These are phyloP conservation scores for Aplochiton taeniatus DNA, from an alignment of 2,797 vertebrate genomes.

Conservation along the genomic window DNA sequence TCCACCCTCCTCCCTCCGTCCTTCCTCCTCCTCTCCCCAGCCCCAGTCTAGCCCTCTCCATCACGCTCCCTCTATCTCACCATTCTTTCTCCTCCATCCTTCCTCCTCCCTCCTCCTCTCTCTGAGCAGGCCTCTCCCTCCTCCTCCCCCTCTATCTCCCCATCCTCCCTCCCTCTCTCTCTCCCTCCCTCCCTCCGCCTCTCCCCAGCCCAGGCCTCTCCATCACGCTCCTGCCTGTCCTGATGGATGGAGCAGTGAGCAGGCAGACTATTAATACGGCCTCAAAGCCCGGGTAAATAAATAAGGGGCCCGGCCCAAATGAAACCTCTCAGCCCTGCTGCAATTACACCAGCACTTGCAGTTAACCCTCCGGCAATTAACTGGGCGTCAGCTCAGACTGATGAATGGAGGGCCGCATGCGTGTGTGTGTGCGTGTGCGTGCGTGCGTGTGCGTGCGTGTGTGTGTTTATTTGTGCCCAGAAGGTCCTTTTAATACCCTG, in stretches of 20 bases:
- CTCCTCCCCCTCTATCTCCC: too few species aligned
- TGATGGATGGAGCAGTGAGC: slow-evolving; percentile 41
- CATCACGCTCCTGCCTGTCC: slow-evolving; percentile 48
- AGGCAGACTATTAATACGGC: slow-evolving; percentile 65
- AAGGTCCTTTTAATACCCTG: too few species aligned
- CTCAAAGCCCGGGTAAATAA: slow-evolving; percentile 73
- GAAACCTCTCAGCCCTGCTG: slow-evolving; percentile 70
- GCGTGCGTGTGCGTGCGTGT: slow-evolving; percentile 2
- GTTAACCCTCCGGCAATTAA: slow-evolving; percentile 80
- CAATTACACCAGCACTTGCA: slow-evolving; percentile 80
- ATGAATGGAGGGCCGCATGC: slow-evolving; percentile 43
- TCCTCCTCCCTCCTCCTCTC: too few species aligned
- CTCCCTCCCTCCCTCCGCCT: too few species aligned
- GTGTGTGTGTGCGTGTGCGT: background rate
- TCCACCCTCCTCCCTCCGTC: too few species aligned
- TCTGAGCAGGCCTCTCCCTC: too few species aligned
- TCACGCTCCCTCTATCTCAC: too few species aligned
- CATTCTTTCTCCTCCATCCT: too few species aligned
- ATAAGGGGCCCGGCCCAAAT: slow-evolving; percentile 70
- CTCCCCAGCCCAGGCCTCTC: slow-evolving; percentile 26
- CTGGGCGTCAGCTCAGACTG: slow-evolving; percentile 71
- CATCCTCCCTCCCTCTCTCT: too few species aligned
- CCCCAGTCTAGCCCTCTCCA: slow-evolving; percentile 35
- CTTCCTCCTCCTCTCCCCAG: too few species aligned
- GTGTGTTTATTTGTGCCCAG: too few species aligned